These are phyloP conservation scores for Intellagama lesueurii DNA, from an alignment of 2,797 vertebrate genomes.

Conservation along the genomic window DNA sequence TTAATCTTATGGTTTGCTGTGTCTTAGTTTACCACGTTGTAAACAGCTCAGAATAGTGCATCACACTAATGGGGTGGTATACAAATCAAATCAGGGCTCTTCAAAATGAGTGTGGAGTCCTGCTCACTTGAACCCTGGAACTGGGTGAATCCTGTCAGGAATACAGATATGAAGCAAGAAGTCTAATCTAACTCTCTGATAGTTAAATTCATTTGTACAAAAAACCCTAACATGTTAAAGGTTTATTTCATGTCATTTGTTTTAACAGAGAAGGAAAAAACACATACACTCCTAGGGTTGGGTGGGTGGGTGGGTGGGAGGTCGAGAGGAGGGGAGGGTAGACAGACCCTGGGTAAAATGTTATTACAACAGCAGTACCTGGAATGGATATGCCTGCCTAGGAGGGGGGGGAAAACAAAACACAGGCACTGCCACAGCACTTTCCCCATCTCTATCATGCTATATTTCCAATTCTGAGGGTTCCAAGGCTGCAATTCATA, in stretches of 20 bases:
- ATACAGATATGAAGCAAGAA: constrained; percentile 76
- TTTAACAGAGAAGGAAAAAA: constrained; percentile 75
- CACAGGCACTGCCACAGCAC: constrained; percentile 91
- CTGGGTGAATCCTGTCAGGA: constrained; percentile 72
- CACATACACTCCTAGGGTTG: constrained; percentile 72
- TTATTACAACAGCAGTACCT: constrained; percentile 82
- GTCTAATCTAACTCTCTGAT: constrained; percentile 83
- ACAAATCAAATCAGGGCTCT: constrained; percentile 77
- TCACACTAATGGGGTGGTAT: no score
- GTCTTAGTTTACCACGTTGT: no score
- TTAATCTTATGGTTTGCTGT: no score
- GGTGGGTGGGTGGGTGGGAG: constrained; percentile 5
- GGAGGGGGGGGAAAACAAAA: constrained; percentile 65
- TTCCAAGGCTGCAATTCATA: no score
- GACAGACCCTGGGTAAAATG: constrained; percentile 79
- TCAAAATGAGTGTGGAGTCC: constrained; percentile 74
- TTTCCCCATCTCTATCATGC: no score
- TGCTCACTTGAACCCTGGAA: constrained; percentile 76
- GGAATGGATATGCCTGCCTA: constrained; percentile 83
- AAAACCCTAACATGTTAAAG: constrained; percentile 79
- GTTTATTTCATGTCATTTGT: constrained; percentile 83
- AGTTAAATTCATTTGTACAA: constrained; percentile 82
- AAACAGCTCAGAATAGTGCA: no score
- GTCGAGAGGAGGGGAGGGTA: constrained; percentile 49
- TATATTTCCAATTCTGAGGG: no score